Conservation (phyloP, 2,113 vertebrate species). For the Centrocercus urophasianus region DNA sequence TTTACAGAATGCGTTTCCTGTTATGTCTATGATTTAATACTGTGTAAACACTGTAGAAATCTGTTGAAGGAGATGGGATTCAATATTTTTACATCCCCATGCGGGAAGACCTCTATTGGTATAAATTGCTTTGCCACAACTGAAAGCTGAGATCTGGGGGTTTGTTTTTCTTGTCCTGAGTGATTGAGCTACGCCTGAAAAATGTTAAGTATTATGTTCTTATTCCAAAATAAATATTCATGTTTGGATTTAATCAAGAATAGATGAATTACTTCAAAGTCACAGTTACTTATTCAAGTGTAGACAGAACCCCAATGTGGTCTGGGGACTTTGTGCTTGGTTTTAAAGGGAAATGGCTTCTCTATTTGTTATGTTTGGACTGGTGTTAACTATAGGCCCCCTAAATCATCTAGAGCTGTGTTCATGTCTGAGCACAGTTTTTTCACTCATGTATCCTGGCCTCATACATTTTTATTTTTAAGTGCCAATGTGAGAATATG, state of each 20-base stretch:
- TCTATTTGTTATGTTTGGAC: background rate
- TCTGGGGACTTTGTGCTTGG: background rate
- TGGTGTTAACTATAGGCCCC: background rate
- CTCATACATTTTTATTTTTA: background rate
- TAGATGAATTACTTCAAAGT: background rate
- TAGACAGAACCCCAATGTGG: background rate
- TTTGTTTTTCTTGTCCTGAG: background rate
- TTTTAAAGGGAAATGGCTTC: background rate
- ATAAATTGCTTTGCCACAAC: background rate
- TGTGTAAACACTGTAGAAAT: background rate
- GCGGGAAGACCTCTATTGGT: background rate
- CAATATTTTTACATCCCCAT: background rate
- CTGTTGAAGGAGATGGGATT: background rate
- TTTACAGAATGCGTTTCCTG: background rate
- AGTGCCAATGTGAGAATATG: background rate
- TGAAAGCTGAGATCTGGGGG: background rate
- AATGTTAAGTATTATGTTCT: background rate
- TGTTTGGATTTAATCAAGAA: background rate
- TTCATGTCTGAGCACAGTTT: background rate
- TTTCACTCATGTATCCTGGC: background rate
- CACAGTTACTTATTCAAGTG: background rate
- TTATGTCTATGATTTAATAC: background rate
- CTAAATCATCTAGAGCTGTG: background rate
- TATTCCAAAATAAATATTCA: background rate
- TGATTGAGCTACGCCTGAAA: background rate